Evolutionary conservation across 2,797 vertebrate species (phyloP).

Genomic region (Periparus ater): DNA sequence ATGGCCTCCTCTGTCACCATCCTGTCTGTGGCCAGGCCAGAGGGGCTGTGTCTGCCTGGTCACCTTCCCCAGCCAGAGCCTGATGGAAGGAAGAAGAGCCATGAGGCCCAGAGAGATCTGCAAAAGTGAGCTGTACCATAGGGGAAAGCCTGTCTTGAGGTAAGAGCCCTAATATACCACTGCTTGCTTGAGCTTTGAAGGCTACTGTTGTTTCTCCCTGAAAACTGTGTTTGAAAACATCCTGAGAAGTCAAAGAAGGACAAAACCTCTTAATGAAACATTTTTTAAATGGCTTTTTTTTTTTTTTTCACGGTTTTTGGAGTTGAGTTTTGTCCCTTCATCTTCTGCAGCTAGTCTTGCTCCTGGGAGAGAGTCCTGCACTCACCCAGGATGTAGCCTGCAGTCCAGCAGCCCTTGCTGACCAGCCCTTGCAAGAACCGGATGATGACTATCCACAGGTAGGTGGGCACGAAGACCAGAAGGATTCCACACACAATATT

Average conservation of each 20-base stretch:
- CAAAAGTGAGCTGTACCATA: fast-evolving
- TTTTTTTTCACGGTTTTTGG: not conserved
- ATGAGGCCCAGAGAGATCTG: too few species aligned
- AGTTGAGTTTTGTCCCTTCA: not conserved
- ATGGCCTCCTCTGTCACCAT: not conserved
- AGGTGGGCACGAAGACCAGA: slow-evolving; percentile 76
- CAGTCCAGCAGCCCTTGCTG: slow-evolving; percentile 79
- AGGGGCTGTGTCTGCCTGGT: not conserved
- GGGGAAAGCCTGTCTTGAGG: not conserved
- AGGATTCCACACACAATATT: slow-evolving; percentile 69
- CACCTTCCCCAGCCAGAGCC: not conserved
- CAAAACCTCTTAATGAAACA: not conserved
- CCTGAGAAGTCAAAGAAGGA: not conserved
- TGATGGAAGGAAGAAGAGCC: not conserved
- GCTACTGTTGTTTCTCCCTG: not conserved
- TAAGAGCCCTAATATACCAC: not conserved
- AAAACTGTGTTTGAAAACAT: not conserved
- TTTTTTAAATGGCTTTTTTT: not conserved
- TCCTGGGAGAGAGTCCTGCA: not conserved
- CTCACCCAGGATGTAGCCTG: slow-evolving; percentile 80
- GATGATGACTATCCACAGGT: slow-evolving; percentile 74
- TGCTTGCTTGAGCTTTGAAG: not conserved
- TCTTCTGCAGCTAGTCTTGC: not conserved
- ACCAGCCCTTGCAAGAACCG: slow-evolving; percentile 81
- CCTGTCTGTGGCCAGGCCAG: fast-evolving